These are phyloP conservation scores for Coendou prehensilis DNA, from an alignment of 2,797 vertebrate species.

Conservation along the genomic window DNA sequence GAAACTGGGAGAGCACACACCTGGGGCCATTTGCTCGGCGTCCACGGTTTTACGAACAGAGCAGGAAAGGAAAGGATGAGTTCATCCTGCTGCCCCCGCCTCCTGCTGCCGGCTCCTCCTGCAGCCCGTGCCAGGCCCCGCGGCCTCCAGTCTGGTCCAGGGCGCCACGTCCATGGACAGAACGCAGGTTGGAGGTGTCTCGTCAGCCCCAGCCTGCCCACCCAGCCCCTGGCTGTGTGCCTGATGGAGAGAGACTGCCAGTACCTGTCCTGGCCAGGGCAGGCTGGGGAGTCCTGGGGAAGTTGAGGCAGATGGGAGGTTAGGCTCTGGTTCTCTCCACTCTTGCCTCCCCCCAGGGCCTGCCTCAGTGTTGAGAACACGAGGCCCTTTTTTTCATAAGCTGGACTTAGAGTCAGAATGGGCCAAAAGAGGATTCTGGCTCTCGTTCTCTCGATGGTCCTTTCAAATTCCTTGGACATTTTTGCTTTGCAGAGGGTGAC, in stretches of 20 bases:
- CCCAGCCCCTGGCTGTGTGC: background rate
- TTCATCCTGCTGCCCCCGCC: constrained; percentile 55
- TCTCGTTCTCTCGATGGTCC: background rate
- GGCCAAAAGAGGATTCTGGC: background rate
- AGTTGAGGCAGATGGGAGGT: background rate
- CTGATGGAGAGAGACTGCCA: background rate
- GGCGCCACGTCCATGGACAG: background rate
- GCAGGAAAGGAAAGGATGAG: constrained; percentile 67
- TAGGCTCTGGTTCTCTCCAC: background rate
- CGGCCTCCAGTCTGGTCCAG: background rate
- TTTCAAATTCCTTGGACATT: background rate
- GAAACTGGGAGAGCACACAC: constrained; percentile 70
- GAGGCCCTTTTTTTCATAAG: background rate
- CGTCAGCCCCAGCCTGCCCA: background rate
- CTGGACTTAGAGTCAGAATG: background rate
- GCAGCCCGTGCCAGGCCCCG: background rate
- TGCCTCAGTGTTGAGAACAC: background rate
- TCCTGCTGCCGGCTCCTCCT: background rate
- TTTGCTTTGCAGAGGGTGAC: background rate
- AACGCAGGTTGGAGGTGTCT: background rate
- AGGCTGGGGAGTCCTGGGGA: background rate
- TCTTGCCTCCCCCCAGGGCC: background rate
- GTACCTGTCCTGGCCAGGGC: background rate
- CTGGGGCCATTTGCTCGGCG: constrained; percentile 69
- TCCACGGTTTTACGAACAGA: constrained; percentile 69